Conservation (phyloP, 1,140 invertebrate genomes). For the Cataglyphis hispanica region DNA sequence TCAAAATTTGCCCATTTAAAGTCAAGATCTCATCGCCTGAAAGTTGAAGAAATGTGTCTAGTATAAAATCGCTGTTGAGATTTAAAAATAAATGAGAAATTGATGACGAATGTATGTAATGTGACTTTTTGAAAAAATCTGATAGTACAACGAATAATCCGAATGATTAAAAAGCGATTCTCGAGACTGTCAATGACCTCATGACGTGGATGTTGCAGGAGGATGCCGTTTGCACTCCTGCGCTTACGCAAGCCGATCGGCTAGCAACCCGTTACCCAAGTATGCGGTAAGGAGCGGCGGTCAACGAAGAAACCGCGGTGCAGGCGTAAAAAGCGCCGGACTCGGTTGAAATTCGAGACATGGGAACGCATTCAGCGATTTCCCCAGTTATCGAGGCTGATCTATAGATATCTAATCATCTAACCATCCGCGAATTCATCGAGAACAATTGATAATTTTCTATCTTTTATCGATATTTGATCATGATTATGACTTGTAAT, state of each 20-base stretch:
- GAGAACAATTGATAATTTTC: not conserved
- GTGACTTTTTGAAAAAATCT: not conserved
- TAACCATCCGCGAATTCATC: not conserved
- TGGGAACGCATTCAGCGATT: slow-evolving; percentile 63
- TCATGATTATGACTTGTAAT: not conserved
- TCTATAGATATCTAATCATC: not conserved
- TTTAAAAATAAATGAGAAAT: slow-evolving; percentile 20
- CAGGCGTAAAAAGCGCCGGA: slow-evolving; percentile 67
- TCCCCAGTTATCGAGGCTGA: slow-evolving; percentile 16
- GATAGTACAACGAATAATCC: slow-evolving; percentile 12
- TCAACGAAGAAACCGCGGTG: slow-evolving; percentile 71
- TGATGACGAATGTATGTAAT: not conserved
- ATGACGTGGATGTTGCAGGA: slow-evolving; percentile 20
- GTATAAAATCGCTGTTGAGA: not conserved
- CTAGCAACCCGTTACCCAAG: slow-evolving; percentile 76
- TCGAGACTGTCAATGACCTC: slow-evolving; percentile 26
- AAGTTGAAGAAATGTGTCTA: slow-evolving; percentile 1
- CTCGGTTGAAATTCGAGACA: slow-evolving; percentile 80
- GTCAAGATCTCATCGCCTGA: slow-evolving; percentile 93
- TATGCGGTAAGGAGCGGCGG: slow-evolving; percentile 71
- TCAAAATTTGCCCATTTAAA: slow-evolving; percentile 91
- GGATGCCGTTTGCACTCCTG: slow-evolving; percentile 48
- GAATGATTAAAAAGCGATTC: slow-evolving; percentile 2
- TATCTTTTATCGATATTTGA: not conserved
- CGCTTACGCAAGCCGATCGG: slow-evolving; percentile 70